These are phyloP conservation scores for Cirrhinus molitorella DNA, from an alignment of 2,797 vertebrate species.

Conservation along the genomic window DNA sequence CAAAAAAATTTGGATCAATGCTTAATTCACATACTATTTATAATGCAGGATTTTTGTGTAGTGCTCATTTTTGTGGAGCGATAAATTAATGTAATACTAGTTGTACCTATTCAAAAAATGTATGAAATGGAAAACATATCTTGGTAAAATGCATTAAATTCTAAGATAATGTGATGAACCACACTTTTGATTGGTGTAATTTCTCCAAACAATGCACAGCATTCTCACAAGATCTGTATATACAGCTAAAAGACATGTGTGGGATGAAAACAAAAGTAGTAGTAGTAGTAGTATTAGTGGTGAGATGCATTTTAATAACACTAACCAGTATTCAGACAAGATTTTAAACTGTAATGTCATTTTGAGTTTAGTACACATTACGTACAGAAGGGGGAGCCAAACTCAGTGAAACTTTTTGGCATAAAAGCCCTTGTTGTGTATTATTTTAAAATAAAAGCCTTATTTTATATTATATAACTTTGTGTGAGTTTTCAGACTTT, in stretches of 20 bases:
- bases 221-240: background rate
- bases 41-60: too few relatives aligned
- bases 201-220: background rate
- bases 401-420: conserved; percentile 58
- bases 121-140: too few relatives aligned
- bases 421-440: background rate
- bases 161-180: background rate
- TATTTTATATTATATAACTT: background rate
- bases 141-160: background rate
- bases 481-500: background rate
- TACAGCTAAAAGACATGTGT: background rate
- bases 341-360: background rate
- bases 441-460: background rate
- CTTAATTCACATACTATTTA: background rate
- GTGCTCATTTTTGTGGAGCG: background rate
- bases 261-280: background rate
- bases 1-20: background rate
- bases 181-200: background rate
- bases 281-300: background rate
- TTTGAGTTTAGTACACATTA: background rate
- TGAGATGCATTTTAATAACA: background rate
- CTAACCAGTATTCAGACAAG: background rate
- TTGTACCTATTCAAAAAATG: too few relatives aligned
- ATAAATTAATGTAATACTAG: too few relatives aligned
- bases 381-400: conserved; percentile 39